These are phyloP conservation scores for Poecile montanus DNA, from an alignment of 2,797 vertebrate species.

Conservation along the genomic window DNA sequence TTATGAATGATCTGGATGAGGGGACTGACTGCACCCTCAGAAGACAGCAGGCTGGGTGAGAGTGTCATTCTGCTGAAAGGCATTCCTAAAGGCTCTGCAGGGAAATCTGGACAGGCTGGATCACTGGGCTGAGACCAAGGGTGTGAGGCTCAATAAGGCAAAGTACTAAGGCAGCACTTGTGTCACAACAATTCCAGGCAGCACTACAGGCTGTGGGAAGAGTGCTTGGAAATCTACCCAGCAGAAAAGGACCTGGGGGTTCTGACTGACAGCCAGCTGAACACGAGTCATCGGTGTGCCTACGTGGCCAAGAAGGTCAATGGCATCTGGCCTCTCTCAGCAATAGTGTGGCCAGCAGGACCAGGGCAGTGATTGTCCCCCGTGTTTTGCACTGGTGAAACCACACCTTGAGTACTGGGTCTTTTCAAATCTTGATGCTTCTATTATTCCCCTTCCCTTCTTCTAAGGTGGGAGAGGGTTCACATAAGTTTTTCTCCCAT, in stretches of 20 bases:
- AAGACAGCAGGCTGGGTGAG: background rate
- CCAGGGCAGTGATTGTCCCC: background rate
- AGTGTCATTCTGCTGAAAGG: background rate
- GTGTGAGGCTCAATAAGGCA: background rate
- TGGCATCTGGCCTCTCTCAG: background rate
- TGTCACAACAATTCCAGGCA: background rate
- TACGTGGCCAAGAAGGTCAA: background rate
- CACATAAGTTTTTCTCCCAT: background rate
- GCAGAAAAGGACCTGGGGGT: background rate
- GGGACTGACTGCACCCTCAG: accelerated
- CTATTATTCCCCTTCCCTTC: background rate
- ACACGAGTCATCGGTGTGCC: accelerated
- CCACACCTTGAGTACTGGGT: accelerated
- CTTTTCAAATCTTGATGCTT: background rate
- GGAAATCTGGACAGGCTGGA: background rate
- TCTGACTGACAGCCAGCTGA: background rate
- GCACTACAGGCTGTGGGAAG: background rate
- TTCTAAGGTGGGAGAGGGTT: background rate
- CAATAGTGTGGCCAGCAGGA: background rate
- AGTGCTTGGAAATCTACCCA: background rate
- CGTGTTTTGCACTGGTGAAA: background rate
- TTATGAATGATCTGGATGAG: background rate
- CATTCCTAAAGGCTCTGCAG: background rate
- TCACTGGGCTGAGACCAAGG: background rate
- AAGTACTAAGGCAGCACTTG: background rate